Evolutionary conservation across 2,888 invertebrate species (phyloP).

Genomic region (Drosophila paranaensis): DNA sequence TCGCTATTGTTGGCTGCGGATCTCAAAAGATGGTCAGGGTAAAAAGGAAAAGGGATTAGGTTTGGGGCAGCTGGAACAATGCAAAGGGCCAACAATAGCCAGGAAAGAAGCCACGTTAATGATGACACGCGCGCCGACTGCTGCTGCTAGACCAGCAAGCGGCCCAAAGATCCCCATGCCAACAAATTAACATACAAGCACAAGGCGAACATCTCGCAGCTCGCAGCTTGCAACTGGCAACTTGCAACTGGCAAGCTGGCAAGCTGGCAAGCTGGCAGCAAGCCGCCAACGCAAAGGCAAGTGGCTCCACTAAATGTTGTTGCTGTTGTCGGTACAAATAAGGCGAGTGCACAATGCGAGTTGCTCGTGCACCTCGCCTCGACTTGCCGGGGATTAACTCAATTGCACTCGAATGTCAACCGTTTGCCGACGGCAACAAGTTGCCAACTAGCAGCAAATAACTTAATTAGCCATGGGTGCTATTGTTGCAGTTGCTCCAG

Average conservation of each 20-base stretch:
- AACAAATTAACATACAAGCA: conserved; percentile 82
- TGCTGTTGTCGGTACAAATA: conserved; percentile 81
- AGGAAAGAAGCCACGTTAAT: conserved; percentile 67
- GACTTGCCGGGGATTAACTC: conserved; percentile 75
- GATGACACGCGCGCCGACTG: conserved; percentile 76
- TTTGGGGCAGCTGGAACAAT: conserved; percentile 47
- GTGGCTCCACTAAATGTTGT: conserved; percentile 33
- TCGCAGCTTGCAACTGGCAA: conserved; percentile 23
- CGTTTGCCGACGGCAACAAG: conserved; percentile 69
- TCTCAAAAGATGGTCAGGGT: conserved; percentile 42
- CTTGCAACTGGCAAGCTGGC: conserved; percentile 19
- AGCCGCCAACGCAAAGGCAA: conserved; percentile 69
- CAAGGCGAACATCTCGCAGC: conserved; percentile 33
- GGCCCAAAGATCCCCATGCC: conserved; percentile 48
- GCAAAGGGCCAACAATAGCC: conserved; percentile 59
- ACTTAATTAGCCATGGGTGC: conserved; percentile 73
- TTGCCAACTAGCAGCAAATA: conserved; percentile 69
- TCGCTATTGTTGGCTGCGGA: conserved; percentile 58
- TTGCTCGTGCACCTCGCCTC: conserved; percentile 46
- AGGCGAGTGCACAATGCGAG: conserved; percentile 72
- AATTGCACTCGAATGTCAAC: conserved; percentile 79
- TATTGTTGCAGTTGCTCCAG: conserved; percentile 32
- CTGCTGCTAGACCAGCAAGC: conserved; percentile 57
- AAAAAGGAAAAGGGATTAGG: conserved; percentile 18
- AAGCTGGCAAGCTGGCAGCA: conserved; percentile 20